Base-by-base conservation (phyloP, 2,888 invertebrate species). In the Megastigmus dorsalis region DNA sequence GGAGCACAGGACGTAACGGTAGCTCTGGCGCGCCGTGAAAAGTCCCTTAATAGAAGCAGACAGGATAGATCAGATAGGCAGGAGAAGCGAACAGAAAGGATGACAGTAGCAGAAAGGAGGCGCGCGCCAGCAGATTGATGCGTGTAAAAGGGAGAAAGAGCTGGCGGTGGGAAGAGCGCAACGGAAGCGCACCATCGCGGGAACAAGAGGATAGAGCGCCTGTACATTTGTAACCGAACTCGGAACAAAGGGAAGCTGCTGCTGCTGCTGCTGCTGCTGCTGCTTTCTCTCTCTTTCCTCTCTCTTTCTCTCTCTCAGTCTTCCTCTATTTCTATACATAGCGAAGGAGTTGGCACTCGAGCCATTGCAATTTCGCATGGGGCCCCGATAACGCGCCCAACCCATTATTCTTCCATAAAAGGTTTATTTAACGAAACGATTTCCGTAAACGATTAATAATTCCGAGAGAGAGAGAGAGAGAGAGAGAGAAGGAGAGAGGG, bases 151-250 rank as follows among this genome's bases (percentile, higher is more conserved):
- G n/a, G 48, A 28, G 74, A 75, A 70, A 60, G 45, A 74, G 65
- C n/a, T n/a, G 65, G 63, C 15, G 63, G 62, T 45, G 20, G n/a
- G 20, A 73, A 62, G 50, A 57, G 76, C 72, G 74, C 70, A 23
- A 57, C 20, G 9, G 66, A 55, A 36, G 18, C n/a, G n/a, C 3
- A 38, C 18, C 41, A 26, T 30, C 45, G 78, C 70, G 78, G 76
- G 79, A 80, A 76, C 79, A 70, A 59, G 60, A 63, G 36, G 38
- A 52, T 38, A 15, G 23, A 43, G 55, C 79, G 78, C 80, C 80
- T 78, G 79, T 77, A 80, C 82, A 80, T 83, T 82, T 82, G 82
- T 83, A 83, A 84, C 82, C 78, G 78, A 83, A 83, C 80, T 82
- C 78, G 76, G 79, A 82, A 84, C 82, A 85, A 85, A 84, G 81